Evolutionary conservation across 2,888 invertebrate genomes (phyloP).

Genomic region (Melitaea athalia): DNA sequence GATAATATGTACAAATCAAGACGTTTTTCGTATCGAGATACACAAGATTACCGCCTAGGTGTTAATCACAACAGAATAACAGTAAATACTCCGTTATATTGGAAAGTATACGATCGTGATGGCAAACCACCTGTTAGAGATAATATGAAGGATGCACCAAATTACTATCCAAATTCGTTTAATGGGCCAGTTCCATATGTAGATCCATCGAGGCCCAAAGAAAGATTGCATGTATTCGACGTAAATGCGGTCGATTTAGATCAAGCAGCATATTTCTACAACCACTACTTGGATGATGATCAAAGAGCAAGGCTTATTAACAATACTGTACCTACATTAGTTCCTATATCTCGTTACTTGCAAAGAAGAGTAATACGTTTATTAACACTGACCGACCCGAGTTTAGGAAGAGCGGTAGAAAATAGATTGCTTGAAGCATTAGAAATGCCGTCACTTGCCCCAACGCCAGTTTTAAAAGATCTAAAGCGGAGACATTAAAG

Average conservation of each 20-base stretch:
- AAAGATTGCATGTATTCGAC: slow-evolving; percentile 47
- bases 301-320: slow-evolving; percentile 43
- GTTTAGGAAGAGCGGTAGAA: slow-evolving; percentile 82
- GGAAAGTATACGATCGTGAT: slow-evolving; percentile 58
- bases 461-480: slow-evolving; percentile 40
- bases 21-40: slow-evolving; percentile 54
- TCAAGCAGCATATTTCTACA: slow-evolving; percentile 89
- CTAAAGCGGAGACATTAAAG: neutral
- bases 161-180: slow-evolving; percentile 97
- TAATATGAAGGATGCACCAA: slow-evolving; percentile 93
- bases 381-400: slow-evolving; percentile 88
- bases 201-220: slow-evolving; percentile 56
- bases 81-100: slow-evolving; percentile 58
- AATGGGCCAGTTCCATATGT: slow-evolving; percentile 88
- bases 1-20: slow-evolving; percentile 59
- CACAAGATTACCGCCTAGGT: slow-evolving; percentile 63
- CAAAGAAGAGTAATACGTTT: slow-evolving; percentile 89
- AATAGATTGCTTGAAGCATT: slow-evolving; percentile 25
- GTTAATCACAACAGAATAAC: slow-evolving; percentile 58
- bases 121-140: slow-evolving; percentile 85
- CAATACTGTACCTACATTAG: slow-evolving; percentile 39
- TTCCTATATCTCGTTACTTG: slow-evolving; percentile 71
- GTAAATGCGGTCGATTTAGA: slow-evolving; percentile 54
- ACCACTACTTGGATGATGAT: slow-evolving; percentile 52
- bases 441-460: slow-evolving; percentile 19